Evolutionary conservation across 2,888 invertebrate genomes (phyloP).

Genomic region (Merodon equestris): DNA sequence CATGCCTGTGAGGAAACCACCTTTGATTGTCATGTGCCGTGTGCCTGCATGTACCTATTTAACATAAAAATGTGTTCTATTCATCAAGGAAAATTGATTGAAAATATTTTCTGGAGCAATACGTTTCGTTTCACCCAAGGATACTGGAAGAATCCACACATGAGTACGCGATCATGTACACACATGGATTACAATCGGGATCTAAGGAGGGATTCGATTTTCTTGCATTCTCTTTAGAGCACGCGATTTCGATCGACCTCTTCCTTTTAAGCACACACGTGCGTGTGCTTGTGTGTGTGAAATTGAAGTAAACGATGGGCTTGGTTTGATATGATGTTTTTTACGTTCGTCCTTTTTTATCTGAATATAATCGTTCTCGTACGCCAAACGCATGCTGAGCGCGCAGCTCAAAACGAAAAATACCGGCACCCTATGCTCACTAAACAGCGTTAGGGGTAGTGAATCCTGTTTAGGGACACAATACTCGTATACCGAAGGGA

Average conservation of each 20-base stretch:
- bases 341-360: constrained; percentile 34
- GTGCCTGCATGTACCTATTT: constrained; percentile 26
- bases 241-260: constrained; percentile 40
- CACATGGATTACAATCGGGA: no score
- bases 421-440: constrained; percentile 36
- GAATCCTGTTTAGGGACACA: constrained; percentile 18
- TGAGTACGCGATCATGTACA: neutral
- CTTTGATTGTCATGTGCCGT: constrained; percentile 61
- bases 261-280: neutral
- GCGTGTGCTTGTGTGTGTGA: constrained; percentile 14
- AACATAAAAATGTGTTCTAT: constrained; percentile 38
- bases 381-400: constrained; percentile 68
- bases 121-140: constrained; percentile 33
- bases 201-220: constrained; percentile 18
- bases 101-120: constrained; percentile 25
- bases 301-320: constrained; percentile 51
- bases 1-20: constrained; percentile 26
- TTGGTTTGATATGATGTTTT: constrained; percentile 52
- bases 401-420: constrained; percentile 27
- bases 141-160: constrained; percentile 22
- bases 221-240: constrained; percentile 26
- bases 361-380: constrained; percentile 56
- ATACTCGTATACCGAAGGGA: neutral
- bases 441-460: constrained; percentile 26
- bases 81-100: constrained; percentile 20